phyloP scores from a whole-genome alignment of 2,113 vertebrate genomes.

The Oncorhynchus clarkii region DNA sequence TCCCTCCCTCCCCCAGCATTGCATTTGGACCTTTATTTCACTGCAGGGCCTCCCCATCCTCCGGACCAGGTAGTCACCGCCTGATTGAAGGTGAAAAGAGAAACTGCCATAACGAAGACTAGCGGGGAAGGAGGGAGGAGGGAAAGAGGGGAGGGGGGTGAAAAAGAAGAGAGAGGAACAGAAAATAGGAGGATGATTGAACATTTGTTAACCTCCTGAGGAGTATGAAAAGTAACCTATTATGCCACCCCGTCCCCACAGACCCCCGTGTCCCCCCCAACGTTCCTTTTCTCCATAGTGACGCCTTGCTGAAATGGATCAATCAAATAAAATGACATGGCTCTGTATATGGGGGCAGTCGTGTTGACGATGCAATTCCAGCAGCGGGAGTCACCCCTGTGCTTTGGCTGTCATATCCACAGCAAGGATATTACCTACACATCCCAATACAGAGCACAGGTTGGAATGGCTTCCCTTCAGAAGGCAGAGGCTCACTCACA shows the following conservation, averaged over 20 bases:
- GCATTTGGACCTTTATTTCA: slow-evolving; percentile 55
- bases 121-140: not conserved
- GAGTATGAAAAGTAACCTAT: slow-evolving; percentile 74
- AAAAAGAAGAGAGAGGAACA: not conserved
- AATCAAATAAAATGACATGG: slow-evolving; percentile 77
- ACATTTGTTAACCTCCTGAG: slow-evolving; percentile 74
- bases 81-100: slow-evolving; percentile 69
- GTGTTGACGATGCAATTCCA: slow-evolving; percentile 61
- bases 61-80: slow-evolving; percentile 54
- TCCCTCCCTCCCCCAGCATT: too few species aligned
- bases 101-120: slow-evolving; percentile 58
- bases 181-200: slow-evolving; percentile 7
- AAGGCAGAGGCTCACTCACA: not conserved
- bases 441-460: not conserved
- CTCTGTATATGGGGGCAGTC: slow-evolving; percentile 64
- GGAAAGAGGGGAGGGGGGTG: not conserved
- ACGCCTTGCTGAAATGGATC: slow-evolving; percentile 75
- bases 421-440: slow-evolving; percentile 57
- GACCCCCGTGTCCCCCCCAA: slow-evolving; percentile 20
- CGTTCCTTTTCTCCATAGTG: slow-evolving; percentile 46
- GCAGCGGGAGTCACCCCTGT: slow-evolving; percentile 48
- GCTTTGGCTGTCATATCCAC: slow-evolving; percentile 64
- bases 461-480: slow-evolving; percentile 37
- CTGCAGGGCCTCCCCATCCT: slow-evolving; percentile 54
- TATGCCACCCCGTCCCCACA: slow-evolving; percentile 67